Conservation (phyloP, 2,888 invertebrate genomes). For the Drosophila engyochracea region DNA sequence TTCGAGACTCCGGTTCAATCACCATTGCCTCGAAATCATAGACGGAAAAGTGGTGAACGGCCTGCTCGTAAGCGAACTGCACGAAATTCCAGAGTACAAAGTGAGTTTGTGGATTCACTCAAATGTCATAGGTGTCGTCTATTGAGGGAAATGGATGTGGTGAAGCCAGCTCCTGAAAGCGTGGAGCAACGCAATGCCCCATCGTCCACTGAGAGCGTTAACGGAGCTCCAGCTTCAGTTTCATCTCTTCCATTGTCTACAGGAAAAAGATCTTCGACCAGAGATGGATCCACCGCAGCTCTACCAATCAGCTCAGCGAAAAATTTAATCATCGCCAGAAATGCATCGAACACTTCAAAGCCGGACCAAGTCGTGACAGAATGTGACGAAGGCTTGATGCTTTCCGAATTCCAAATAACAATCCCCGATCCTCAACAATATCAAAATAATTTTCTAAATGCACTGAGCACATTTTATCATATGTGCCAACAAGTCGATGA, state of each 20-base stretch:
- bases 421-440: background rate
- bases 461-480: background rate
- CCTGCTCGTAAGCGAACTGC: too few relatives aligned
- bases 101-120: background rate
- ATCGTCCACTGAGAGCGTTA: background rate
- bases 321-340: background rate
- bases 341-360: background rate
- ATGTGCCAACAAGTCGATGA: background rate
- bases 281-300: background rate
- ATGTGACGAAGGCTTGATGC: too few relatives aligned
- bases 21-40: background rate
- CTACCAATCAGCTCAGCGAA: background rate
- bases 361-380: background rate
- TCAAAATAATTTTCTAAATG: background rate
- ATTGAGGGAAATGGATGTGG: background rate
- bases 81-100: background rate
- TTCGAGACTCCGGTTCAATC: background rate
- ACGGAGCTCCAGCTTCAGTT: background rate
- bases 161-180: background rate
- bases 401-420: background rate
- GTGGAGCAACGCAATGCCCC: background rate
- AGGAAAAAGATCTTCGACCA: too few relatives aligned
- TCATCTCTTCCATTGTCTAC: background rate
- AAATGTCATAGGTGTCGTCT: background rate
- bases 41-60: background rate